phyloP scores from a whole-genome alignment of 2,113 vertebrate genomes.

The Gnathonemus echidnorhynchus region DNA sequence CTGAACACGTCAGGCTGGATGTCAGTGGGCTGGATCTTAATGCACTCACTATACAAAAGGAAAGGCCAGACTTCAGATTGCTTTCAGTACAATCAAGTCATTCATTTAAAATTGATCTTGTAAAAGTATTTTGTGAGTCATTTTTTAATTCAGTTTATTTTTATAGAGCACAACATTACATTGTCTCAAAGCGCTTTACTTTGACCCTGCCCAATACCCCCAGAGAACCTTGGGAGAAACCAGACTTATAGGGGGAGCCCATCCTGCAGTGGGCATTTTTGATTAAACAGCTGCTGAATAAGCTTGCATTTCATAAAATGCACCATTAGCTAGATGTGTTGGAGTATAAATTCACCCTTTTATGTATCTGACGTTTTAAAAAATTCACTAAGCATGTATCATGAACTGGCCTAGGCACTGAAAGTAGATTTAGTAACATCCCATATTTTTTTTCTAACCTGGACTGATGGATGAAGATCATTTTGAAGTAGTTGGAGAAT shows the following conservation, averaged over 20 bases:
- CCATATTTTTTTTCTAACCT: conserved; percentile 60
- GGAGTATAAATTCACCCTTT: neutral
- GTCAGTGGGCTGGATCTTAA: conserved; percentile 95
- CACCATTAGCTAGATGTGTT: neutral
- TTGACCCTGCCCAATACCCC: neutral
- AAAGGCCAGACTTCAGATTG: neutral
- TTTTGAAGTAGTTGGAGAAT: conserved; percentile 99
- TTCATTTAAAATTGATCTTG: neutral
- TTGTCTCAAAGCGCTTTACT: neutral
- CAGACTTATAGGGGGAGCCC: neutral
- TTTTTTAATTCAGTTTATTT: neutral
- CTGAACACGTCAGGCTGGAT: conserved; percentile 98
- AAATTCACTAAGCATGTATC: neutral
- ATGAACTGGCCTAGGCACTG: neutral
- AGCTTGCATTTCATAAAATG: neutral
- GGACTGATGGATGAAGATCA: conserved; percentile 99
- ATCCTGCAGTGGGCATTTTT: neutral
- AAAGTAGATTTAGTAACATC: neutral
- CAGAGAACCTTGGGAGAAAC: neutral
- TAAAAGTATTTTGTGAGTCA: neutral
- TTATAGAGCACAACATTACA: neutral
- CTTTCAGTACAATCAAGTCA: neutral
- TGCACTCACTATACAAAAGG: conserved; percentile 75
- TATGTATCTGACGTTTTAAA: neutral
- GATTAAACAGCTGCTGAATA: neutral